Evolutionary conservation across 2,888 invertebrate species (phyloP).

Genomic region (Nasonovia ribisnigri): DNA sequence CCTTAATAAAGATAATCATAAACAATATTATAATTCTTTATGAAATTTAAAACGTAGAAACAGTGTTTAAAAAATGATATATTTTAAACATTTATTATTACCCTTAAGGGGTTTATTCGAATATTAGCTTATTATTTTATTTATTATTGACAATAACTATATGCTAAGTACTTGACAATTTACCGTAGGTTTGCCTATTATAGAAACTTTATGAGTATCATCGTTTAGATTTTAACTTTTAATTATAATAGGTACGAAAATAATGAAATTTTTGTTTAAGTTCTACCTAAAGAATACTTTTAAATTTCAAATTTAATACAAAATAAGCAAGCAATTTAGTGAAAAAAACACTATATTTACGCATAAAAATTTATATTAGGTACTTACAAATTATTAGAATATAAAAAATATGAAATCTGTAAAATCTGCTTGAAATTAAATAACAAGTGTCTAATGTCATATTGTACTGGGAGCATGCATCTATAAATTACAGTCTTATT

Average conservation of each 20-base stretch:
- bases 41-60: conserved; percentile 19
- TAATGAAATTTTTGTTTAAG: background rate
- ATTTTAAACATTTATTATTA: background rate
- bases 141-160: background rate
- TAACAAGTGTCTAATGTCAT: background rate
- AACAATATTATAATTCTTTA: background rate
- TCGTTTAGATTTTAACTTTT: background rate
- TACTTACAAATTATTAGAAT: background rate
- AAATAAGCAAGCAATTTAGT: background rate
- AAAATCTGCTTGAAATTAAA: background rate
- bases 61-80: background rate
- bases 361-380: background rate
- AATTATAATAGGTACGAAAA: background rate
- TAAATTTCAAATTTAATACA: background rate
- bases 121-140: background rate
- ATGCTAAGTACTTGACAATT: background rate
- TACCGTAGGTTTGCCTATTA: background rate
- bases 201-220: background rate
- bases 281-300: background rate
- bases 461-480: background rate
- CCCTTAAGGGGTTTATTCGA: background rate
- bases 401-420: background rate
- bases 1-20: conserved; percentile 27
- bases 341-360: background rate
- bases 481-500: background rate